Evolutionary conservation across 1,140 invertebrate genomes (phyloP), one percentile per base, ranked within the genome.

Genomic region (Rhyzopertha dominica): DNA sequence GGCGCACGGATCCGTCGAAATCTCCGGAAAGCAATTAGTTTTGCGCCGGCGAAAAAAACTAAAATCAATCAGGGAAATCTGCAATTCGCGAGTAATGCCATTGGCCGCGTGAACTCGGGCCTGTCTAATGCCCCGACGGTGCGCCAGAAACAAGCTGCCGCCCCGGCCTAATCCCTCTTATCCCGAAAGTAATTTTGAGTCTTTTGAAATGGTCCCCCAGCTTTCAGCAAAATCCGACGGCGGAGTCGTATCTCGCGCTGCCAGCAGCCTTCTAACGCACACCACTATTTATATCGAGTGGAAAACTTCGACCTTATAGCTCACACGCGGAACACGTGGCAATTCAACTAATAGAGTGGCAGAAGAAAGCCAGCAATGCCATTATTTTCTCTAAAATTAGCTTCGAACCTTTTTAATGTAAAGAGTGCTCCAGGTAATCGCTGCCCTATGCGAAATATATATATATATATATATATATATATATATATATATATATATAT

Each of bases 141-240:
- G 49, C 53, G 53, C 55, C 55, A 61, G 64, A 63, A 62, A 65
- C 62, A 64, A 62, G 61, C 62, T 57, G 54, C 52, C 58, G 59
- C 53, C 54, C 56, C 53, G 57, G 61, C 58, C 57, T 66, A 64
- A 67, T 64, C 65, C 62, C 65, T 64, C 65, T 66, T 65, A 65
- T 66, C 65, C 65, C 62, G 65, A 65, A 64, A 67, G 65, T 66
- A 67, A 67, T 67, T 67, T 67, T 65, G 63, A 65, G 65, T 67
- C 65, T 66, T 67, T 67, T 67, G 65, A 67, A 66, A 66, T 61
- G 59, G 59, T 59, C 61, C 64, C 65, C 60, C 59, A 54, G 61
- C 60, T 62, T 58, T 61, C 60, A 57, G 52, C 53, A 44, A 63
- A 65, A 65, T 60, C 60, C 63, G 53, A 34, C 53, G 43, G 49